Evolutionary conservation across 2,113 vertebrate species (phyloP), one percentile per base, ranked within the genome.

Genomic region (Neogobius melanostomus): DNA sequence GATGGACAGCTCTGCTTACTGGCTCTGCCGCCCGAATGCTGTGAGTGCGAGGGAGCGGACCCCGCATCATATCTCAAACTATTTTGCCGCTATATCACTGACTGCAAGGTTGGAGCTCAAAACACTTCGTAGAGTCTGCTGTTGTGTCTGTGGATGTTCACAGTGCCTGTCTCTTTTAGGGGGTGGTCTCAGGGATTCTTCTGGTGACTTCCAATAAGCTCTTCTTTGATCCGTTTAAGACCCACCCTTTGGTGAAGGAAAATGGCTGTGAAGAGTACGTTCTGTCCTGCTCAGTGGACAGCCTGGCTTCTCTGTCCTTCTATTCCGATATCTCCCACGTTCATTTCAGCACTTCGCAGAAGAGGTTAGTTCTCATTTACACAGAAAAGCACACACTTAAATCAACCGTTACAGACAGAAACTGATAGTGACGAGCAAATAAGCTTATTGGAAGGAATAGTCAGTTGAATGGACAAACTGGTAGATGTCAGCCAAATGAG

Each of bases 191-290:
- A 11, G 93, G 93, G 3, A 88, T 94, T 83, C 88, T 94, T 73
- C 65, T 94, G 75, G 90, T 94, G 74, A 93, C 92, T 0, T 75
- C 91, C 12, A 92, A 87, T 78, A 94, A 94, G 83, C 90, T 94
- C 74, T 94, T 94, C 85, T 94, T 94, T 49, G 93, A 94, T 80
- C 93, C 93, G 5, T 91, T 90, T 68, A 94, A 94, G 82, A 91
- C 88, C 1, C 92, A 93, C 45, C 90, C 91, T 7, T 85, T 94
- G 59, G 93, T 94, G 64, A 84, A 79, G 84, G 93, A 94, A 50
- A 83, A 94, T 0, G 93, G 93, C 65, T 94, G 90, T 51, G 93
- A 94, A 75, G 92, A 94, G 50, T 94, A 94, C 59, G 89, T 93
- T 49, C 85, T 94, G 76, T 93, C 93, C 3, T 93, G 89, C 72